Evolutionary conservation across 2,888 invertebrate genomes (phyloP), one percentile per base, ranked within the genome.

Genomic region (Drosophila tanythrix): DNA sequence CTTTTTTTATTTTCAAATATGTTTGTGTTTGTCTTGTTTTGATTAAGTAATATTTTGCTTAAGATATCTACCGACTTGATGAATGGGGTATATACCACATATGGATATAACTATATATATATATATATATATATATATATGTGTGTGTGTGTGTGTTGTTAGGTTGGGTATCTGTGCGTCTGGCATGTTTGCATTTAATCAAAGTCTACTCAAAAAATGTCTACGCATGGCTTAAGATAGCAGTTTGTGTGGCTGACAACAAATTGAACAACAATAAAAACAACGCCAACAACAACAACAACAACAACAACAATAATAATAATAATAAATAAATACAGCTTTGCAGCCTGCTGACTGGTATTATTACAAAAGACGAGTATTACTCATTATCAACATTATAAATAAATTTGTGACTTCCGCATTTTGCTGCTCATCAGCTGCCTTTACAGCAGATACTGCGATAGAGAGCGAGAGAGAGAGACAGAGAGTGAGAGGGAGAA

Each of bases 311-410:
- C 1, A 21, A 21, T 0, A 33, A 25, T 3, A 35, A 59, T 31
- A 31, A 40, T 31, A 11, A 29, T 33, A 18, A 38, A 8, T 33
- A 15, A 36, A 53, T 25, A 59, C 43, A 35, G 31, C 62, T 36
- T 35, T 15, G n/a, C 35, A 10, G 31, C 11, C 43, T 29, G 29
- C 5, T 15, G 21, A 10, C 31, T 38, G 29, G 31, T 33, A 50
- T 38, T 36, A 29, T 52, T 61, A 61, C 63, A 68, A 59, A 71
- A 77, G 59, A 29, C 64, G 57, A 35, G 58, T 53, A 51, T 77
- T 77, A 78, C 69, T 78, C 79, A 77, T 77, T 69, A 78, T 78
- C 73, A 78, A 65, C 64, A 65, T 69, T 43, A 74, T 46, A 51
- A 70, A 79, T 63, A 63, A 55, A 66, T 62, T 58, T 55, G 51